Base-by-base conservation (phyloP, 2,113 vertebrate genomes). In the Motacilla alba region DNA sequence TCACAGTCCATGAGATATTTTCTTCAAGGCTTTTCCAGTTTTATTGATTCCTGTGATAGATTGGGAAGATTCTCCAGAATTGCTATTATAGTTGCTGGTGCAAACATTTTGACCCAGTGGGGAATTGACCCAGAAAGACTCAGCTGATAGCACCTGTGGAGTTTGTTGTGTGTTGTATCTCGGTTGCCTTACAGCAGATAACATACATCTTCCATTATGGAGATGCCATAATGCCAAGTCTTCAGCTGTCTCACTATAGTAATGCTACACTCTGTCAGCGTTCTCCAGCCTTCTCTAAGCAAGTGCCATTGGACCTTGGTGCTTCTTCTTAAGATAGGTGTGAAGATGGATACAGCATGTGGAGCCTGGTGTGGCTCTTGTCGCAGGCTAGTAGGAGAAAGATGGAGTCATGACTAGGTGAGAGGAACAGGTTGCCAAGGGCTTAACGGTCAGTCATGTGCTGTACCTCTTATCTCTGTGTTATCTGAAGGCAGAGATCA, bases 331-430 rank as follows among this genome's bases (percentile, higher is more conserved):
- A 63, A 69, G 62, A 50, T 8, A 33, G 11, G 3, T 67, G 15
- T 58, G 56, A 70, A 72, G 44, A 13, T 3, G 11, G 35, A 39
- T 46, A 13, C 0, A 1, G 22, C 30, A 15, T 18, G 2, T 37
- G 76, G 39, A 83, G 7, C 46, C 37, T 49, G 41, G 44, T 1
- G 0, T 62, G 28, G n/a, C 44, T 87, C 19, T 74, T 84, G 12
- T 77, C 46, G 20, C 30, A 64, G 83, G 52, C 49, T 35, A 47
- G 21, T 2, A 28, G 63, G 73, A 56, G 27, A 35, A 76, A 20
- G 16, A 37, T 9, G 2, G 6, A 33, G 23, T 62, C 27, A 11
- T 30, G 27, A 47, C 30, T n/a, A 18, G 24, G 12, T 50, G 35
- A 20, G 13, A 73, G 8, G 31, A 87, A 23, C 20, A 70, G 31